Evolutionary conservation across 1,140 invertebrate species (phyloP).

Genomic region (Octopus bimaculoides): DNA sequence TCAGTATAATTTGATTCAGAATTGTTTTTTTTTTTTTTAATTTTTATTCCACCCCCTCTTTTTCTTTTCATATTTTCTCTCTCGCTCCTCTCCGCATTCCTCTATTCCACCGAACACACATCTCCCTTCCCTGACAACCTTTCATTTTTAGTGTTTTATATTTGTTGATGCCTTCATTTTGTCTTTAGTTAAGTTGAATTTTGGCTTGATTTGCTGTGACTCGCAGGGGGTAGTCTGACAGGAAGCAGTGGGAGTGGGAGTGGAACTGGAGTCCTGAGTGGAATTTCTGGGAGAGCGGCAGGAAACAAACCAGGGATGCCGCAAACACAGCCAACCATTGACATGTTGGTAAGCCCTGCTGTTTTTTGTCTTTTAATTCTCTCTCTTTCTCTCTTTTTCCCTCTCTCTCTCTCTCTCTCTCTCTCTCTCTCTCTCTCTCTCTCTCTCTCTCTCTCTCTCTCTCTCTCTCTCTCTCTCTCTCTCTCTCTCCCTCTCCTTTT

Average conservation of each 20-base stretch:
- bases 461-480: no score
- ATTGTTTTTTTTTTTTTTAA: no score
- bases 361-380: neutral
- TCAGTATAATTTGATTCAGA: no score
- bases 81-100: no score
- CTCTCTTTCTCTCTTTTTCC: neutral
- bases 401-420: neutral
- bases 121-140: neutral
- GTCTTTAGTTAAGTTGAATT: neutral
- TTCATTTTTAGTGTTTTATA: neutral
- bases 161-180: neutral
- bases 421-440: no score
- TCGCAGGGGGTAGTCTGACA: constrained; percentile 39
- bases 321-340: constrained; percentile 53
- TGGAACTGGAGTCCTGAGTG: constrained; percentile 23
- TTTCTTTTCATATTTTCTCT: no score
- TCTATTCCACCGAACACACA: no score
- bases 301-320: constrained; percentile 24
- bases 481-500: no score
- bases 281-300: neutral
- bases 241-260: constrained; percentile 48
- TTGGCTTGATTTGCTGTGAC: neutral
- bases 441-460: no score
- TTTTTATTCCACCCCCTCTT: no score
- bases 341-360: constrained; percentile 49